These are phyloP conservation scores for Dermolepida albohirtum DNA, from an alignment of 2,888 invertebrate species.

Conservation along the genomic window DNA sequence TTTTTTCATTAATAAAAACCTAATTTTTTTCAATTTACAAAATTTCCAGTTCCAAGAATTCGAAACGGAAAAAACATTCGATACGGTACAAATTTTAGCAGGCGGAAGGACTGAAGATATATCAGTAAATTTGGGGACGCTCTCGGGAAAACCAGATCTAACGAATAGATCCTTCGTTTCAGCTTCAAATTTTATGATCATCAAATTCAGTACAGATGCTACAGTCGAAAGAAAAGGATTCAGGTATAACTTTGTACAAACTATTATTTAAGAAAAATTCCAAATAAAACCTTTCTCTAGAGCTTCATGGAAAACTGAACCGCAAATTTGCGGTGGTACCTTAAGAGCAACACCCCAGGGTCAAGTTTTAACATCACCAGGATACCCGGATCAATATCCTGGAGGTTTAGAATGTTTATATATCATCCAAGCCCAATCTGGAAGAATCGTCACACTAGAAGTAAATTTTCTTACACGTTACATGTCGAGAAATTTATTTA, in stretches of 20 bases:
- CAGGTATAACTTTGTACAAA: slow-evolving; percentile 63
- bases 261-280: background rate
- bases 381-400: slow-evolving; percentile 92
- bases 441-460: slow-evolving; percentile 92
- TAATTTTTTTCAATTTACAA: too few relatives aligned
- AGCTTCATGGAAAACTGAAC: slow-evolving; percentile 95
- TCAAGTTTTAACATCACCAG: slow-evolving; percentile 90
- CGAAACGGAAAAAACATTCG: slow-evolving; percentile 96
- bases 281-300: slow-evolving; percentile 58
- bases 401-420: slow-evolving; percentile 97
- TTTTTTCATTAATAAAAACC: too few relatives aligned
- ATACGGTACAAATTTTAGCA: slow-evolving; percentile 95
- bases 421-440: slow-evolving; percentile 89
- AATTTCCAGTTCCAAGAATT: slow-evolving; percentile 89
- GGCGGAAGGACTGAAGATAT: slow-evolving; percentile 96
- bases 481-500: background rate
- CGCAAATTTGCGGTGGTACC: slow-evolving; percentile 91
- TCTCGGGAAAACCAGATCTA: slow-evolving; percentile 92
- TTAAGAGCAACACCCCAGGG: slow-evolving; percentile 89
- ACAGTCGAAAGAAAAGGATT: slow-evolving; percentile 95
- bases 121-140: slow-evolving; percentile 88
- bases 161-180: slow-evolving; percentile 89
- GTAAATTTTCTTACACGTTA: slow-evolving; percentile 59
- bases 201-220: slow-evolving; percentile 95
- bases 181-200: slow-evolving; percentile 97